Base-by-base conservation (phyloP, 2,797 vertebrate species). In the Gobionotothen gibberifrons region DNA sequence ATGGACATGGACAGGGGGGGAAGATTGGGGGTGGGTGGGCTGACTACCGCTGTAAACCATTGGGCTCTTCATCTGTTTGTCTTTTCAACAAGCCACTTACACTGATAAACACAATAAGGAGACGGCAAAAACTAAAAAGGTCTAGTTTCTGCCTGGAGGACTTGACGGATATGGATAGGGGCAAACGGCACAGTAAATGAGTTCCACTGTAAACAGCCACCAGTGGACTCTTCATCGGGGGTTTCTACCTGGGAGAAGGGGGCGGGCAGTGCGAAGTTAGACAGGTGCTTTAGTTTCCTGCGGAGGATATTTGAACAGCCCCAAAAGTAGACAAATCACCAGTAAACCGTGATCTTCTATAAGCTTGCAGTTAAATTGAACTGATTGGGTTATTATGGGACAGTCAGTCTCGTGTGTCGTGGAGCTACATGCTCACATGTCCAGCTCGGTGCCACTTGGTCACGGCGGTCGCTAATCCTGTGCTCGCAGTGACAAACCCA, bases 1-100 rank as follows among this genome's bases (percentile, higher is more conserved):
- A 80, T 40, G 49, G 65, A 79, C 62, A 62, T 36, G 76, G 69
- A 36, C 0, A 66, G 74, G 69, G 29, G 32, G 74, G 39, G 46
- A 57, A 21, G 7, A 36, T 4, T 13, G 54, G 26, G 46, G 48
- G 61, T 29, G 67, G 66, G 44, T n/a, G 3, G 17, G 49, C 48
- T 21, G 61, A 81, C 65, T 54, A 56, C 42, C n/a, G 59, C 73
- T 74, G 86, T 85, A 79, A 87, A 87, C 78, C 79, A 68, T 60
- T 46, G 66, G 83, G 76, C 64, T 81, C 53, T 26, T 26, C 26
- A 74, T 65, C 69, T 70, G 62, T 52, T 72, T 46, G 52, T 84
- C 57, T 78, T 69, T 84, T 85, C 57, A 67, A 70, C 56, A 63
- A 77, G 78, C 79, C 80, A 76, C 77, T 75, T 76, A 73, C 72